A percentile compares a stretch with the other conserved stretches of the same genome.
Evolutionary conservation across 1,140 invertebrate species (phyloP).

Genomic region (Trinorchestia longiramus): DNA sequence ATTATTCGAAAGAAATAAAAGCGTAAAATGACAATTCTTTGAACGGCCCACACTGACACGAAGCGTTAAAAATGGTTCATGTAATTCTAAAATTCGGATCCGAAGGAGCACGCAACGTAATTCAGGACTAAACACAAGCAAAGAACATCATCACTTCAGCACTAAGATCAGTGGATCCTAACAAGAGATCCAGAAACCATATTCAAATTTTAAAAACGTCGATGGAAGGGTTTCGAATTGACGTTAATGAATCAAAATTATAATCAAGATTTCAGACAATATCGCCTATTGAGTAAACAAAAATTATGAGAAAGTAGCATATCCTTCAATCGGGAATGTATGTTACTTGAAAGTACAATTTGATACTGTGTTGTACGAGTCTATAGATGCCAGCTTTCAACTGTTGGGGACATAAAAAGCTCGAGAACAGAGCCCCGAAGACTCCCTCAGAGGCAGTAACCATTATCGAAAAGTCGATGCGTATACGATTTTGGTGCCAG

Average conservation of each 20-base stretch:
- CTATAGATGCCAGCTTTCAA: not conserved
- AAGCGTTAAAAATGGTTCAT: not conserved
- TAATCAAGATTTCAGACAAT: not conserved
- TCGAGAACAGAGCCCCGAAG: no score
- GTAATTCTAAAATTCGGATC: not conserved
- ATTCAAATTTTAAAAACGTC: not conserved
- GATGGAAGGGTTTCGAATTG: not conserved
- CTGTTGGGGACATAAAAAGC: not conserved
- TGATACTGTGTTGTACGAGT: not conserved
- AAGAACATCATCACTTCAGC: not conserved
- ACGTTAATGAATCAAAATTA: not conserved
- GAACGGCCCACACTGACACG: no score
- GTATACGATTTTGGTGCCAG: no score
- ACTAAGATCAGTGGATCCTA: not conserved
- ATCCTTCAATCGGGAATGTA: not conserved
- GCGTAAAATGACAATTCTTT: not conserved
- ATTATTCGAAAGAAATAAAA: not conserved
- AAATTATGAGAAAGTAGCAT: not conserved
- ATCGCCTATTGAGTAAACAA: not conserved
- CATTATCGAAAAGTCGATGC: no score
- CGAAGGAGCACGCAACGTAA: not conserved
- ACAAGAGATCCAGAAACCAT: not conserved
- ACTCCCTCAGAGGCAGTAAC: no score
- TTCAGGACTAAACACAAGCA: not conserved
- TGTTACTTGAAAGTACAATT: not conserved